Conservation (phyloP, 2,797 vertebrate genomes). For the Orestias chungarensis region DNA sequence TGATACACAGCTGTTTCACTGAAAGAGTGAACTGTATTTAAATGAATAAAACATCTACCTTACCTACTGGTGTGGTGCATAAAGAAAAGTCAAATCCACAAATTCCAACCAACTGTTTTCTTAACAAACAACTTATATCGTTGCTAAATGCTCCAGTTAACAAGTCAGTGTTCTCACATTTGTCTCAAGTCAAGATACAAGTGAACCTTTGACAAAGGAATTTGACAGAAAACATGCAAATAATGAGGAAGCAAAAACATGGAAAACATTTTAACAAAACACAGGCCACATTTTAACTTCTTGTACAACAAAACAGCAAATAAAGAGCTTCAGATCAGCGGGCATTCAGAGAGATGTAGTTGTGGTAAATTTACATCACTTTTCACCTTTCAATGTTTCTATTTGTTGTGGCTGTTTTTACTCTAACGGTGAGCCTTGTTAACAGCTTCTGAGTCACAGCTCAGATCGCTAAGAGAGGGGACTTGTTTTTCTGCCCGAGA, state of each 20-base stretch:
- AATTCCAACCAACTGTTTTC: background rate
- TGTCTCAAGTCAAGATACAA: background rate
- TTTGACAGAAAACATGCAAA: background rate
- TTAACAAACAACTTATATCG: background rate
- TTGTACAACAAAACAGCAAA: background rate
- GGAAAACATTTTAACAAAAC: background rate
- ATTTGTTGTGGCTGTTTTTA: background rate
- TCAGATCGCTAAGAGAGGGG: constrained; percentile 16
- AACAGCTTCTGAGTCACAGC: constrained; percentile 23
- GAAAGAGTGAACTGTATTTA: background rate
- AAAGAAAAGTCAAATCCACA: background rate
- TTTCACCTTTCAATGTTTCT: background rate
- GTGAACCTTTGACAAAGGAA: background rate
- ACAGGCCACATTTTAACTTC: background rate
- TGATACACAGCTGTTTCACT: background rate
- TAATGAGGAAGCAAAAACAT: background rate
- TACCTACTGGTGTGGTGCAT: background rate
- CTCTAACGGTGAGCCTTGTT: constrained; percentile 5
- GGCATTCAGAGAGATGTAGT: constrained; percentile 6
- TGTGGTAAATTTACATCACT: constrained; percentile 6
- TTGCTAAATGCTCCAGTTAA: background rate
- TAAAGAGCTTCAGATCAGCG: too few species aligned
- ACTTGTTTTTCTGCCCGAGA: constrained; percentile 46
- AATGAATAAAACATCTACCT: background rate
- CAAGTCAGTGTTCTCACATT: background rate